A percentile compares a stretch with the other conserved stretches of the same genome.
phyloP scores from a whole-genome alignment of 1,140 invertebrate species.

The Zaprionus africanus region DNA sequence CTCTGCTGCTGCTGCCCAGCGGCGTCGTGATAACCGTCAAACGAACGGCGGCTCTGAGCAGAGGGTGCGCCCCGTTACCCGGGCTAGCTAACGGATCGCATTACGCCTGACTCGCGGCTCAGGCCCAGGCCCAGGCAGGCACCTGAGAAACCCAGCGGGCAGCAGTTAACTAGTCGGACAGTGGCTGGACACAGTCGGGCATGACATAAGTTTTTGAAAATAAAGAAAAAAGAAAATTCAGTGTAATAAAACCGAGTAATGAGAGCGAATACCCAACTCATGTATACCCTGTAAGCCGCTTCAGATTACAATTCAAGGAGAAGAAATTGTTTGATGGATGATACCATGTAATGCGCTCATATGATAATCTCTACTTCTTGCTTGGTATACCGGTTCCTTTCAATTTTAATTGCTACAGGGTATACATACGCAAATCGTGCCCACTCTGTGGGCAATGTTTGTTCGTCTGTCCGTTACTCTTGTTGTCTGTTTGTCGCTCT shows the following conservation, averaged over 20 bases:
- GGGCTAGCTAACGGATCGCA: conserved; percentile 46
- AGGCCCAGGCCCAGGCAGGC: conserved; percentile 19
- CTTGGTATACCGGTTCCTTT: not conserved
- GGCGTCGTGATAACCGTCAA: conserved; percentile 34
- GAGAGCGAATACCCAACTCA: not conserved
- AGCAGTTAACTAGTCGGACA: conserved; percentile 28
- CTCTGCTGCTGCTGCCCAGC: not conserved
- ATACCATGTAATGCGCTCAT: too few relatives aligned
- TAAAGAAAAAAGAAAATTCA: not conserved
- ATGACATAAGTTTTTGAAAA: conserved; percentile 63
- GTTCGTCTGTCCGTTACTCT: conserved; percentile 3
- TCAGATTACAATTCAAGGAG: not conserved
- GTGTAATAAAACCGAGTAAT: not conserved
- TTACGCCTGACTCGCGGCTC: conserved; percentile 39
- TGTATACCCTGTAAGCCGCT: conserved; percentile 4
- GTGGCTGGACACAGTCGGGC: conserved; percentile 43
- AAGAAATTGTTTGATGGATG: not conserved
- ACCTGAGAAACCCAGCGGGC: conserved; percentile 50
- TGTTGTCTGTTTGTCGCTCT: conserved; percentile 38
- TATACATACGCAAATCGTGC: conserved; percentile 7
- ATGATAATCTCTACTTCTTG: not conserved
- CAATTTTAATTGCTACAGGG: not conserved
- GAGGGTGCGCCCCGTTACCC: conserved; percentile 11
- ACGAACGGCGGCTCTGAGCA: not conserved
- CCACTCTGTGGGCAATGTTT: conserved; percentile 23